phyloP scores from a whole-genome alignment of 2,888 invertebrate genomes.

The Cheilosia impressa region DNA sequence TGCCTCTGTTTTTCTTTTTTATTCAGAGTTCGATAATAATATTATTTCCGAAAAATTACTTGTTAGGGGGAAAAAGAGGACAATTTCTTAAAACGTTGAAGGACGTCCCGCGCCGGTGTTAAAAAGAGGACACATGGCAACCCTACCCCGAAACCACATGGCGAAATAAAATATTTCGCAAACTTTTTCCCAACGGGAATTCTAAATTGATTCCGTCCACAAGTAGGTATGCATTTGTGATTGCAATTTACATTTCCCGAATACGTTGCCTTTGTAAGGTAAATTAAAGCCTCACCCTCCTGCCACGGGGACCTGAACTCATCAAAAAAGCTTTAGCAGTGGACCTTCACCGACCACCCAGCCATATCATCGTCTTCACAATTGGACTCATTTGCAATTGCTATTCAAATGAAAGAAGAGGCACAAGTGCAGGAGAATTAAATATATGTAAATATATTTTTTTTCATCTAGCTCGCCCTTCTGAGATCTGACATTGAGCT shows the following conservation, averaged over 20 bases:
- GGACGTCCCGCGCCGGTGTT: no score
- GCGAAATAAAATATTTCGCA: neutral
- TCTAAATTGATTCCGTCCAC: slow-evolving; percentile 19
- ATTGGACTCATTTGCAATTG: slow-evolving; percentile 65
- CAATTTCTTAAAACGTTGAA: no score
- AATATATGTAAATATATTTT: slow-evolving; percentile 10
- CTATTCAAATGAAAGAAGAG: slow-evolving; percentile 46
- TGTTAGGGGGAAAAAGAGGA: no score
- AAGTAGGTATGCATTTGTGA: slow-evolving; percentile 19
- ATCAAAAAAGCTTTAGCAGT: slow-evolving; percentile 17
- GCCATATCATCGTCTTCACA: slow-evolving; percentile 26
- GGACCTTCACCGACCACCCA: slow-evolving; percentile 24
- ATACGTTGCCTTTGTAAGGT: slow-evolving; percentile 30
- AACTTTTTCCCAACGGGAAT: slow-evolving; percentile 15
- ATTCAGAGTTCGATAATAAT: no score
- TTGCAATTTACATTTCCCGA: slow-evolving; percentile 48
- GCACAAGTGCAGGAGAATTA: neutral
- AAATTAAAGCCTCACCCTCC: slow-evolving; percentile 29
- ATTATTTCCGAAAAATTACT: no score
- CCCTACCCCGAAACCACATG: no score
- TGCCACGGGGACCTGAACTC: slow-evolving; percentile 7
- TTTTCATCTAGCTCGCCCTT: slow-evolving; percentile 15
- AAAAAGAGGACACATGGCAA: no score
- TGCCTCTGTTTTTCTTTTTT: no score
- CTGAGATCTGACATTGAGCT: slow-evolving; percentile 3